phyloP scores from a whole-genome alignment of 2,113 vertebrate species.

The Isichthys henryi region DNA sequence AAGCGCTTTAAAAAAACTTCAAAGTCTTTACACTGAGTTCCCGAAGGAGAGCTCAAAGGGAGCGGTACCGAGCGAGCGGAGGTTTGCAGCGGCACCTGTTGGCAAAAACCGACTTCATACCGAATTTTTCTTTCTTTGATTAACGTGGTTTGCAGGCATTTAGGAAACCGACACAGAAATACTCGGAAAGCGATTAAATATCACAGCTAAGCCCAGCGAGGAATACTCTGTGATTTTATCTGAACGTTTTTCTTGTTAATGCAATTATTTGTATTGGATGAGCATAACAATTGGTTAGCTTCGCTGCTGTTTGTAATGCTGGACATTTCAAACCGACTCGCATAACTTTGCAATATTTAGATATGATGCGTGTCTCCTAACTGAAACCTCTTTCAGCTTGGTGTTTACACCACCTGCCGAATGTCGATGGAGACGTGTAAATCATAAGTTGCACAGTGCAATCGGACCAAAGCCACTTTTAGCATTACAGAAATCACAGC shows the following conservation, averaged over 20 bases:
- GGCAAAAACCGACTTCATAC: background rate
- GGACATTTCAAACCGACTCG: background rate
- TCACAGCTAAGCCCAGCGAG: background rate
- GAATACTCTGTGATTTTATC: background rate
- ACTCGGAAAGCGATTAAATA: background rate
- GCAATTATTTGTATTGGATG: background rate
- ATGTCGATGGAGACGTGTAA: background rate
- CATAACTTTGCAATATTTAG: background rate
- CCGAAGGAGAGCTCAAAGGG: conserved; percentile 13
- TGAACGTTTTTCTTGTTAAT: background rate
- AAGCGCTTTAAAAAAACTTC: conserved; percentile 10
- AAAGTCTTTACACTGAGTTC: conserved; percentile 20
- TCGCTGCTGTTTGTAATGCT: background rate
- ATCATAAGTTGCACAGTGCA: background rate
- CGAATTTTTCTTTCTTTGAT: background rate
- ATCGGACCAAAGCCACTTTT: background rate
- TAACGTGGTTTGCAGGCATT: background rate
- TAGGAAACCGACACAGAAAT: background rate
- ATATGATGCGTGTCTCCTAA: background rate
- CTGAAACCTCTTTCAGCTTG: background rate
- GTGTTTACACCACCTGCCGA: background rate
- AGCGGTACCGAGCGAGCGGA: background rate
- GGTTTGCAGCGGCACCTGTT: conserved; percentile 31
- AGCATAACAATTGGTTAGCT: background rate
- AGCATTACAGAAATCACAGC: background rate